phyloP scores from a whole-genome alignment of 2,888 invertebrate species.

The Perizoma flavofasciatum region DNA sequence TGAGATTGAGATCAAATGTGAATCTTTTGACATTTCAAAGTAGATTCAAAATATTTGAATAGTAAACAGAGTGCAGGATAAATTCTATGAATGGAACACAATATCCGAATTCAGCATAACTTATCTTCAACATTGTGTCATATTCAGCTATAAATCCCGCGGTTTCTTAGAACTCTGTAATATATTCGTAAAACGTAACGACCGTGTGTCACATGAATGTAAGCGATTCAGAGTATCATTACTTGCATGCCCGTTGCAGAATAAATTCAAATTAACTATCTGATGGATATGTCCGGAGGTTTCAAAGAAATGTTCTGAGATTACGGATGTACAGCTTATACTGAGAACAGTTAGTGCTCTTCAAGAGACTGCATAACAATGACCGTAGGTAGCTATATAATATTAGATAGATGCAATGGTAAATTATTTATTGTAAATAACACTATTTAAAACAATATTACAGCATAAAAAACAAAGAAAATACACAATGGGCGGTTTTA shows the following conservation, averaged over 20 bases:
- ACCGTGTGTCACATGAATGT: conserved; percentile 42
- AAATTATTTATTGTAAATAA: no score
- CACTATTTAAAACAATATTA: no score
- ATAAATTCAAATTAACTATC: conserved; percentile 72
- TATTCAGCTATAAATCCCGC: conserved; percentile 35
- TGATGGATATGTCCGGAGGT: conserved; percentile 56
- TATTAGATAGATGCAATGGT: no score
- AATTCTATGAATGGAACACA: conserved; percentile 30
- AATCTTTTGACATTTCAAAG: conserved; percentile 2
- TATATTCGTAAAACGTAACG: conserved; percentile 42
- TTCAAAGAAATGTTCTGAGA: conserved; percentile 37
- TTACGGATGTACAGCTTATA: conserved; percentile 15
- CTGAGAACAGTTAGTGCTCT: conserved; percentile 3
- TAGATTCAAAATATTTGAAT: conserved; percentile 15
- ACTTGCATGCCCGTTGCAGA: conserved; percentile 52
- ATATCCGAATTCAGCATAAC: conserved; percentile 26
- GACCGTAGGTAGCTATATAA: no score
- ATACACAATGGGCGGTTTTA: no score
- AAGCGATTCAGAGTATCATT: conserved; percentile 48
- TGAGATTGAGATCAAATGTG: conserved; percentile 3
- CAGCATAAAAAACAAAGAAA: no score
- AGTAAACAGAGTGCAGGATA: conserved; percentile 7
- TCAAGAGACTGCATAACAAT: no score
- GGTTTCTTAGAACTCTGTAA: conserved; percentile 36
- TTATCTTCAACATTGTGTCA: conserved; percentile 37